Conservation (phyloP, 1,140 invertebrate genomes). For the Brachionus calyciflorus region DNA sequence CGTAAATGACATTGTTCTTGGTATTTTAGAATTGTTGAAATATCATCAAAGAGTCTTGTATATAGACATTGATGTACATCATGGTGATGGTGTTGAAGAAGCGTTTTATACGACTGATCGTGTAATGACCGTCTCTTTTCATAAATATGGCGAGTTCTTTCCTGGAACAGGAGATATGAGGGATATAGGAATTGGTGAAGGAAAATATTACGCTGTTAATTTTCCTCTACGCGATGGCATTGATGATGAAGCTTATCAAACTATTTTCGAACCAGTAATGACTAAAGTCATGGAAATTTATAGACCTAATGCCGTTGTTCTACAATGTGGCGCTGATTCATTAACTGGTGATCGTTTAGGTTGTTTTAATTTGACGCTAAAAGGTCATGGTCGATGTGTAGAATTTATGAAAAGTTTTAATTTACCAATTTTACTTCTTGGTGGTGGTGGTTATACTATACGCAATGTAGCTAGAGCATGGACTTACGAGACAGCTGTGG, state of each 20-base stretch:
- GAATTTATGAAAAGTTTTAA: slow-evolving; percentile 90
- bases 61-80: slow-evolving; percentile 99
- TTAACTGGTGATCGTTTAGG: slow-evolving; percentile 93
- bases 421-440: slow-evolving; percentile 87
- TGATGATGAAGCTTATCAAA: slow-evolving; percentile 95
- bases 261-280: slow-evolving; percentile 93
- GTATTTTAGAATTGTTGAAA: slow-evolving; percentile 87
- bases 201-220: slow-evolving; percentile 98
- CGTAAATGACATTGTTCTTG: slow-evolving; percentile 97
- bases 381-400: slow-evolving; percentile 80
- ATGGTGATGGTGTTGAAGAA: slow-evolving; percentile 98
- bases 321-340: slow-evolving; percentile 98
- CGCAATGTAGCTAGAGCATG: slow-evolving; percentile 96
- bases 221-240: slow-evolving; percentile 96
- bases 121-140: slow-evolving; percentile 99
- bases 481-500: slow-evolving; percentile 96
- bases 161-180: slow-evolving; percentile 76
- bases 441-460: slow-evolving; percentile 93
- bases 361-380: slow-evolving; percentile 94
- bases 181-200: slow-evolving; percentile 97
- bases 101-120: slow-evolving; percentile 97
- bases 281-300: slow-evolving; percentile 98
- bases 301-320: slow-evolving; percentile 89
- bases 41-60: slow-evolving; percentile 93
- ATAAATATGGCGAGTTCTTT: slow-evolving; percentile 97